A percentile compares a stretch with the other conserved stretches of the same genome.
These are phyloP conservation scores for Malurus cyaneus DNA, from an alignment of 2,113 vertebrate genomes.

Conservation along the genomic window DNA sequence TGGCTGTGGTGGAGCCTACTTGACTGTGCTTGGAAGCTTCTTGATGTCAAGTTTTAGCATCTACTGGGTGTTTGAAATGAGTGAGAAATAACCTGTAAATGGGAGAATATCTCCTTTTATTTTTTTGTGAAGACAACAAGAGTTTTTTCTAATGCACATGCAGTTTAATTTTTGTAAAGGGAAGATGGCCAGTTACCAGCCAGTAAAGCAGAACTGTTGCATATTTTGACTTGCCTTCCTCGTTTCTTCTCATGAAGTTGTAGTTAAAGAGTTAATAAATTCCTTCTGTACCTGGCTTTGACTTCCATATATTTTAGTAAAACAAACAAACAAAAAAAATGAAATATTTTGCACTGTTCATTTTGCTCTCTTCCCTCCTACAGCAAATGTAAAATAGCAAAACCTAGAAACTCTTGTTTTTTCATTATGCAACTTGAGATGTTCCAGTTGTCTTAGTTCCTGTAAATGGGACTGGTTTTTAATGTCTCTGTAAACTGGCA, in stretches of 20 bases:
- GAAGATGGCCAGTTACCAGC: constrained; percentile 44
- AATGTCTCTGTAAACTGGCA: constrained; percentile 59
- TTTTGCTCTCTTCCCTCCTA: constrained; percentile 48
- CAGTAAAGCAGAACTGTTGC: constrained; percentile 41
- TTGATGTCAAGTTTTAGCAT: constrained; percentile 30
- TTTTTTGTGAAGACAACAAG: constrained; percentile 30
- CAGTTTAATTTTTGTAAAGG: constrained; percentile 54
- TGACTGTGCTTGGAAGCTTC: constrained; percentile 47
- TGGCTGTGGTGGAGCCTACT: constrained; percentile 27
- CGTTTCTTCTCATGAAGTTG: constrained; percentile 9
- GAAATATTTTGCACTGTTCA: constrained; percentile 76
- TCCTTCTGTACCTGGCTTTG: constrained; percentile 40
- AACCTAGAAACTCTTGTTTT: constrained; percentile 33
- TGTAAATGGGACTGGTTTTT: constrained; percentile 38
- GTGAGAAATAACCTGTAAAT: background rate
- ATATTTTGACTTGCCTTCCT: constrained; percentile 38
- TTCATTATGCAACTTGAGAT: constrained; percentile 62
- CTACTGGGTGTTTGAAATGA: background rate
- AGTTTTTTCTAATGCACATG: constrained; percentile 45
- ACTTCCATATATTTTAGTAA: constrained; percentile 64
- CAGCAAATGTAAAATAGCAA: constrained; percentile 56
- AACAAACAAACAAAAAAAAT: constrained; percentile 23
- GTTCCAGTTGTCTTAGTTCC: constrained; percentile 64
- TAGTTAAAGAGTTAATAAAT: constrained; percentile 15
- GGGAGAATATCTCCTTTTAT: constrained; percentile 6